Evolutionary conservation across 2,888 invertebrate species (phyloP), one percentile per base, ranked within the genome.

Genomic region (Emmelina monodactyla): DNA sequence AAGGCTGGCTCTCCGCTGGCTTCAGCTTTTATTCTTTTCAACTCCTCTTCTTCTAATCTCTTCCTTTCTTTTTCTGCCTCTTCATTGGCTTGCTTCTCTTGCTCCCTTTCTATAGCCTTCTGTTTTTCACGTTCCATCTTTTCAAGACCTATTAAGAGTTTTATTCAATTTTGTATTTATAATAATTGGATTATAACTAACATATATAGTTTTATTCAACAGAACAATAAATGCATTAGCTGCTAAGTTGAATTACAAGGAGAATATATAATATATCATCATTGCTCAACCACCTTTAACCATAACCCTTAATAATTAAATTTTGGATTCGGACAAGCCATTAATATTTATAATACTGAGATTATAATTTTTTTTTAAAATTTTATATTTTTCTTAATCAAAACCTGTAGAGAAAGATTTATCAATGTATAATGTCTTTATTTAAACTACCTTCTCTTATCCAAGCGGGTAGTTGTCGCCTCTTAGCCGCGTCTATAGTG

Each of bases 121-220:
- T 88, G 87, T 56, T 96, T 95, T 50, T 97, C 95, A 14, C 92
- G 83, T 64, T 98, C 97, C 94, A 97, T 97, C 81, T 97, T 97
- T 60, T 97, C 97, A 46, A 98, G 73, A 19, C 97, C 97, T 83
- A 83, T 82, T 43, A 33, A 14, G 9, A 44, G 10, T 19, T 19
- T 29, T 12, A 32, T n/a, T 16, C 13, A 12, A 28, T 13, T 34
- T 3, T 16, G 29, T 11, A 29, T 13, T 4, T 29, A n/a, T n/a
- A n/a, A n/a, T 16, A 12, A 15, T 16, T 31, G 12, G 2, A 10
- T 31, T 31, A n/a, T 9, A 28, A 2, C 30, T 12, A 11, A 30
- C 12, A 9, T 7, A 28, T 9, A 30, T 9, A 7, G 12, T n/a
- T n/a, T n/a, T n/a, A n/a, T n/a, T n/a, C n/a, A n/a, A n/a, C n/a